A percentile compares a stretch with the other conserved stretches of the same genome.
These are phyloP conservation scores for Clarias pachynema DNA, from an alignment of 2,797 vertebrate species.

Conservation along the genomic window DNA sequence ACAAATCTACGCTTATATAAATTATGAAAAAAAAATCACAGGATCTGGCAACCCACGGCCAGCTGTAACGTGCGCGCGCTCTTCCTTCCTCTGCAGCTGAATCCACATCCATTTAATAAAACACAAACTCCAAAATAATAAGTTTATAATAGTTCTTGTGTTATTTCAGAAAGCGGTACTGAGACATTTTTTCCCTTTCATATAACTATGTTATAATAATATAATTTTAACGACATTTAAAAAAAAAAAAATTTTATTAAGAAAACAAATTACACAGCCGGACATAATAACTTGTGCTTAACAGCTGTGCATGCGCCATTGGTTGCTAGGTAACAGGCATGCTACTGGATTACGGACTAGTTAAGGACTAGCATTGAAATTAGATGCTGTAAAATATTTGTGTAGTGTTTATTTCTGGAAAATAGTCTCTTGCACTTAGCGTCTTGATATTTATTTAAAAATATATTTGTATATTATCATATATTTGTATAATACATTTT, in stretches of 20 bases:
- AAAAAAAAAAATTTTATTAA: not conserved
- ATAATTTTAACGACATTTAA: not conserved
- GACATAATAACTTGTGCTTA: not conserved
- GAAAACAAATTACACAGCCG: not conserved
- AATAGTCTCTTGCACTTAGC: not conserved
- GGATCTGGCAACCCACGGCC: not conserved
- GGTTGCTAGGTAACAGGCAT: not conserved
- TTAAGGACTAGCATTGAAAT: not conserved
- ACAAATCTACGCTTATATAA: not conserved
- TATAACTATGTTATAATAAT: not conserved
- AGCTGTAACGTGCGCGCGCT: not conserved
- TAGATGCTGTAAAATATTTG: not conserved
- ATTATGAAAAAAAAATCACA: not conserved
- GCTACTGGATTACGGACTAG: not conserved
- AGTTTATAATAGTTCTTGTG: not conserved
- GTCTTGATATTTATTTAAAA: not conserved
- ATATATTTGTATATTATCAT: not conserved
- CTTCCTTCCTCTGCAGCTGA: slow-evolving; percentile 2
- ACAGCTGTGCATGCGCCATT: not conserved
- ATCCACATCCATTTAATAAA: slow-evolving; percentile 1
- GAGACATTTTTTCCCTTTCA: not conserved
- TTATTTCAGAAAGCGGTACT: not conserved
- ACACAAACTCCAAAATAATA: not conserved
- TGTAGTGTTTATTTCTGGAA: not conserved
- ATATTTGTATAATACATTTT: not conserved